Evolutionary conservation across 2,888 invertebrate species (phyloP).

Genomic region (Plagiodera versicolora): DNA sequence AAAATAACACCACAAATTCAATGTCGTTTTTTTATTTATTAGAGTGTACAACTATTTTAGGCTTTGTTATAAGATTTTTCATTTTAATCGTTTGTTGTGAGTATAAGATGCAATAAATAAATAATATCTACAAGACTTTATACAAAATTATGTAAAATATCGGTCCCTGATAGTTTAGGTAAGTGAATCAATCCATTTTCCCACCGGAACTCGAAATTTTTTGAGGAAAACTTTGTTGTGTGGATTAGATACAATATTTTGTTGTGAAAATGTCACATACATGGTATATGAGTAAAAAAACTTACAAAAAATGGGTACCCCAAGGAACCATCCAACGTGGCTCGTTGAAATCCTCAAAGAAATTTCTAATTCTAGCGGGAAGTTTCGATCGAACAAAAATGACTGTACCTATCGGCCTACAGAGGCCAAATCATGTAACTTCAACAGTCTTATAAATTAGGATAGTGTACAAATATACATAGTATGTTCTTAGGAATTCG

Average conservation of each 20-base stretch:
- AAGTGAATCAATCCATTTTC: conserved; percentile 29
- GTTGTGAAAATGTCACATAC: conserved; percentile 34
- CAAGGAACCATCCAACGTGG: not conserved
- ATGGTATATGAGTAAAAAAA: conserved; percentile 35
- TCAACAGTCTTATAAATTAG: conserved; percentile 48
- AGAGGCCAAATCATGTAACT: conserved; percentile 34
- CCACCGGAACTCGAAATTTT: conserved; percentile 37
- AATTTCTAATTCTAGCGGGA: conserved; percentile 24
- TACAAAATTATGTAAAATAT: conserved; percentile 52
- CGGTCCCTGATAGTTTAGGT: conserved; percentile 53
- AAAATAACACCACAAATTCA: conserved; percentile 26
- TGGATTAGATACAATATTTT: conserved; percentile 18
- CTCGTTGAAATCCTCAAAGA: not conserved
- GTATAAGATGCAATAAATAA: conserved; percentile 57
- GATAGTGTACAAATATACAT: conserved; percentile 50
- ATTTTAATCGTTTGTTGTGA: conserved; percentile 52
- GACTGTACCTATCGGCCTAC: conserved; percentile 25
- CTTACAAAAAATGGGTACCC: conserved; percentile 14
- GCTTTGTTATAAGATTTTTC: conserved; percentile 48
- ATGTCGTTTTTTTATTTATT: conserved; percentile 44
- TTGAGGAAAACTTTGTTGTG: conserved; percentile 18
- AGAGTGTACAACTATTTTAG: conserved; percentile 48
- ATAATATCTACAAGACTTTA: conserved; percentile 56
- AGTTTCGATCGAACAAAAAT: conserved; percentile 23
- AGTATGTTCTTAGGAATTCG: conserved; percentile 15